Conservation (phyloP, 2,888 invertebrate genomes). For the Megalurothrips usitatus region DNA sequence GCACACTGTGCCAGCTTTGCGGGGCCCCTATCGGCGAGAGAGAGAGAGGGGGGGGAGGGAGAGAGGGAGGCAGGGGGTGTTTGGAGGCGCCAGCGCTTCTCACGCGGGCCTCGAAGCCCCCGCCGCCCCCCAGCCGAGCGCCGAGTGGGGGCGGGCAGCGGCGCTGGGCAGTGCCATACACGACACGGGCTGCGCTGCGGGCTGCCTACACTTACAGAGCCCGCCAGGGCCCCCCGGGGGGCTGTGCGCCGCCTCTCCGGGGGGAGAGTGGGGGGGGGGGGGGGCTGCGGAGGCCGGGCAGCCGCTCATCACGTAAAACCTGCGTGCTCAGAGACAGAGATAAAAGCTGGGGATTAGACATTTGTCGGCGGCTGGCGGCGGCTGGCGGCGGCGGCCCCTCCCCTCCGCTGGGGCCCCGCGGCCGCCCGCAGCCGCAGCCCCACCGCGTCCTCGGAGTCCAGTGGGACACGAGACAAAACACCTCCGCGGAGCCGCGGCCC, state of each 20-base stretch:
- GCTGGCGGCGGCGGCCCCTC: no score
- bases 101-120: not conserved
- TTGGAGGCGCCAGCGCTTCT: no score
- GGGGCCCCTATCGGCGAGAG: not conserved
- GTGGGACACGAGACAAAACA: no score
- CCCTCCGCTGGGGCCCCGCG: no score
- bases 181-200: not conserved
- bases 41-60: not conserved
- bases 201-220: not conserved
- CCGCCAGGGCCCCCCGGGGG: not conserved
- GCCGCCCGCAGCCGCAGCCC: no score
- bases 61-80: not conserved
- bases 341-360: not conserved
- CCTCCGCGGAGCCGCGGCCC: no score
- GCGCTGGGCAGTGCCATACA: not conserved
- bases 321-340: not conserved
- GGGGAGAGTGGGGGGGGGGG: not conserved
- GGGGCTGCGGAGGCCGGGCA: not conserved
- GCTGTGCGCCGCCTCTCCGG: not conserved
- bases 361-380: no score
- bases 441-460: no score
- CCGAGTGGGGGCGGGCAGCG: not conserved
- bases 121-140: not conserved
- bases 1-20: no score
- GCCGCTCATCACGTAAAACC: no score